A percentile compares a stretch with the other conserved stretches of the same genome.
Evolutionary conservation across 2,888 invertebrate genomes (phyloP).

Genomic region (Yponomeuta malinellus): DNA sequence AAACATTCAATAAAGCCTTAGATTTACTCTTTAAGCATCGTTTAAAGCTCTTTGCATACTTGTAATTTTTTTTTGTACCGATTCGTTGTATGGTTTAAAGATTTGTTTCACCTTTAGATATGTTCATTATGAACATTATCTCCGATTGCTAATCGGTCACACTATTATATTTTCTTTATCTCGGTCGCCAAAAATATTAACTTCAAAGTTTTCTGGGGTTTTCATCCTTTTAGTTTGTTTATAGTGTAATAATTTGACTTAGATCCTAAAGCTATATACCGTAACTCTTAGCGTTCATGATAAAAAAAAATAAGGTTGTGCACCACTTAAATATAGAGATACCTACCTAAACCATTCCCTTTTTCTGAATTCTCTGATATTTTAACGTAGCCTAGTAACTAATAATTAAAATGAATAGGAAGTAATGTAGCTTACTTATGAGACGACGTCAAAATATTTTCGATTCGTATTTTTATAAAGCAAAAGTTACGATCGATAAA

Average conservation of each 20-base stretch:
- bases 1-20: slow-evolving; percentile 37
- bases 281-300: slow-evolving; percentile 71
- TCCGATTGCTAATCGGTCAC: neutral
- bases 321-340: slow-evolving; percentile 71
- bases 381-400: slow-evolving; percentile 68
- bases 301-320: slow-evolving; percentile 70
- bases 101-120: slow-evolving; percentile 14
- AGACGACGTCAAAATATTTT: slow-evolving; percentile 72
- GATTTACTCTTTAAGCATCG: slow-evolving; percentile 48
- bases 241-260: slow-evolving; percentile 36
- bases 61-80: neutral
- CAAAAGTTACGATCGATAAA: slow-evolving; percentile 70
- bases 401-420: slow-evolving; percentile 50
- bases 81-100: slow-evolving; percentile 18
- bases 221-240: neutral
- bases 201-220: neutral
- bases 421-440: slow-evolving; percentile 69
- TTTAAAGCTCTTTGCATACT: slow-evolving; percentile 27
- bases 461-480: slow-evolving; percentile 75
- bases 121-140: neutral
- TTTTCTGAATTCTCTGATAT: slow-evolving; percentile 75
- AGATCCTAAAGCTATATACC: slow-evolving; percentile 64
- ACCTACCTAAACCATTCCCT: slow-evolving; percentile 65
- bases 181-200: neutral
- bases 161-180: neutral